A percentile compares a stretch with the other conserved stretches of the same genome.
phyloP scores from a whole-genome alignment of 2,797 vertebrate genomes.

The Mus spretus region DNA sequence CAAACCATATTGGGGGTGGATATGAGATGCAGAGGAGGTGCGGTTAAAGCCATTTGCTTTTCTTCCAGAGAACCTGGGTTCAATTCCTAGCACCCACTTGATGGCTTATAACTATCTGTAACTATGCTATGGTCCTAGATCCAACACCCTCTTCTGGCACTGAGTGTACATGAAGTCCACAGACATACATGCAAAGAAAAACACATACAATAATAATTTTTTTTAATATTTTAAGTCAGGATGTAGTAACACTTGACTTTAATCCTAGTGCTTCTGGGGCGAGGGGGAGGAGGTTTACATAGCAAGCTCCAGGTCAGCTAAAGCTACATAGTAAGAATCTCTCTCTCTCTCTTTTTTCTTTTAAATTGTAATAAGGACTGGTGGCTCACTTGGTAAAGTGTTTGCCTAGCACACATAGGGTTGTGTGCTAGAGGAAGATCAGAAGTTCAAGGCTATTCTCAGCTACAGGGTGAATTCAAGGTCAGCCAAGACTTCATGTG shows the following conservation, averaged over 20 bases:
- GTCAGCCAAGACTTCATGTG: not conserved
- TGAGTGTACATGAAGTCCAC: no score
- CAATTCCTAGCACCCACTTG: not conserved
- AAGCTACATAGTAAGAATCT: not conserved
- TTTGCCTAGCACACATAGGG: not conserved
- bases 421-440: not conserved
- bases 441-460: not conserved
- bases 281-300: not conserved
- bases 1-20: not conserved
- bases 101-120: not conserved
- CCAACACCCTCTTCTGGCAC: not conserved
- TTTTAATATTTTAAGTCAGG: not conserved
- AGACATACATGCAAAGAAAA: not conserved
- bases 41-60: not conserved
- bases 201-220: not conserved
- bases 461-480: not conserved
- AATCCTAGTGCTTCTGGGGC: not conserved
- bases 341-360: not conserved
- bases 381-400: not conserved
- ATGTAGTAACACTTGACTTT: not conserved
- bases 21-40: not conserved
- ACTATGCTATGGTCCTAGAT: not conserved
- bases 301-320: not conserved
- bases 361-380: not conserved
- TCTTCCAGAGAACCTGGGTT: not conserved